Conservation (phyloP, 1,140 invertebrate species). For the Zaprionus ghesquierei region DNA sequence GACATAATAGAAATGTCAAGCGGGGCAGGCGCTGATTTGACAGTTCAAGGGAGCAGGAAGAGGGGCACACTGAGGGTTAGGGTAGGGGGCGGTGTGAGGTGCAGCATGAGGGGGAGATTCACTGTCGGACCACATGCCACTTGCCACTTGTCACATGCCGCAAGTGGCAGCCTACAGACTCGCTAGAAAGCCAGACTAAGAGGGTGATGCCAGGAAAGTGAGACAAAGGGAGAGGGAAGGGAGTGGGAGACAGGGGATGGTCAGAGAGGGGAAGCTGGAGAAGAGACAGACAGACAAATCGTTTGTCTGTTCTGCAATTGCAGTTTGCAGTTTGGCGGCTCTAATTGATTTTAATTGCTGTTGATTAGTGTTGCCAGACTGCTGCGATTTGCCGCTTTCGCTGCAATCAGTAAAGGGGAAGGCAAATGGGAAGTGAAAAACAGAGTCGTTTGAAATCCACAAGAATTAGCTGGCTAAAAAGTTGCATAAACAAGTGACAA, state of each 20-base stretch:
- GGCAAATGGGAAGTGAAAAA: constrained; percentile 12
- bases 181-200: not conserved
- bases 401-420: constrained; percentile 22
- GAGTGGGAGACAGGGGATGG: not conserved
- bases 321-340: constrained; percentile 23
- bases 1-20: constrained; percentile 80
- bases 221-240: not conserved
- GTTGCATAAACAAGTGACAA: not conserved
- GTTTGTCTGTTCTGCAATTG: constrained; percentile 60
- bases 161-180: not conserved
- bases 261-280: not conserved
- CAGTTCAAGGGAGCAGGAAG: constrained; percentile 27
- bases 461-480: constrained; percentile 8
- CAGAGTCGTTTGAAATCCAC: constrained; percentile 12
- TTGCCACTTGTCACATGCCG: not conserved
- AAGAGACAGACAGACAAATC: constrained; percentile 12
- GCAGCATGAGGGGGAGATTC: not conserved
- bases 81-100: not conserved
- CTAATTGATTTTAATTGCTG: constrained; percentile 77
- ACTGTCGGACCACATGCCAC: not conserved
- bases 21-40: constrained; percentile 67
- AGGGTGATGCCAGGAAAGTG: not conserved
- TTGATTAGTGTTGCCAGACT: constrained; percentile 58
- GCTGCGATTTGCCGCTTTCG: constrained; percentile 13
- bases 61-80: not conserved